phyloP scores from a whole-genome alignment of 92 coral and sea anemone genomes.

The Phenganax marumi region DNA sequence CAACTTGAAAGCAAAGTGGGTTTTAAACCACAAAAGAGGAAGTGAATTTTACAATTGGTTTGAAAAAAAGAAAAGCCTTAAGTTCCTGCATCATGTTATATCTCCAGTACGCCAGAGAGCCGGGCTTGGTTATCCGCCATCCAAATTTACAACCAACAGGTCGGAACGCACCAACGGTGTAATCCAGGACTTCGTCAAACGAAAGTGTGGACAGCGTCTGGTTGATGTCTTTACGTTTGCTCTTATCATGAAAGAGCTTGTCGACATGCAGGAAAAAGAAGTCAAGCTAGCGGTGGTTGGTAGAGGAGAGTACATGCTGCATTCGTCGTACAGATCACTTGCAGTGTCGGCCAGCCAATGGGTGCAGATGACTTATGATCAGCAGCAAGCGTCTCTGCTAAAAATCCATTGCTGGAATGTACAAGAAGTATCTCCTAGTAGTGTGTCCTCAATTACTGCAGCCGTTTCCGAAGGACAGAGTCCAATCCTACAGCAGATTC shows the following conservation, averaged over 20 bases:
- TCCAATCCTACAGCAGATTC: not conserved
- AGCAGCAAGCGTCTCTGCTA: conserved; percentile 26
- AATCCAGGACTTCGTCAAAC: conserved; percentile 42
- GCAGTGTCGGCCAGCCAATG: conserved; percentile 26
- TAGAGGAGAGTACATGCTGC: conserved; percentile 60
- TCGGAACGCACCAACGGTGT: conserved; percentile 50
- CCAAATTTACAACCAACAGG: conserved; percentile 50
- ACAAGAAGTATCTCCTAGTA: not conserved
- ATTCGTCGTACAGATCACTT: conserved; percentile 37
- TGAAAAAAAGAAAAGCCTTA: not conserved
- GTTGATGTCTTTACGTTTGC: conserved; percentile 39
- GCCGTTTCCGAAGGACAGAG: conserved; percentile 2
- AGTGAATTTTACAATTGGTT: not conserved
- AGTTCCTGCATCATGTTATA: conserved; percentile 28
- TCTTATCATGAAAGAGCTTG: conserved; percentile 29
- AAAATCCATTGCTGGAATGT: conserved; percentile 22
- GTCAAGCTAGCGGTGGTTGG: conserved; percentile 53
- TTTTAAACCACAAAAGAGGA: conserved; percentile 13
- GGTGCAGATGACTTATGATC: conserved; percentile 41
- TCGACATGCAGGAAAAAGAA: conserved; percentile 45
- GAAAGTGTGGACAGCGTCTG: not conserved
- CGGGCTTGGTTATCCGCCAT: conserved; percentile 56
- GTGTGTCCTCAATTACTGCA: too few relatives aligned
- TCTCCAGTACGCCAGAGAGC: conserved; percentile 54
- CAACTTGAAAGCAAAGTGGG: conserved; percentile 55